Base-by-base conservation (phyloP, 35 echinoderm and acorn worm species). In the Heliocidaris tuberculata region DNA sequence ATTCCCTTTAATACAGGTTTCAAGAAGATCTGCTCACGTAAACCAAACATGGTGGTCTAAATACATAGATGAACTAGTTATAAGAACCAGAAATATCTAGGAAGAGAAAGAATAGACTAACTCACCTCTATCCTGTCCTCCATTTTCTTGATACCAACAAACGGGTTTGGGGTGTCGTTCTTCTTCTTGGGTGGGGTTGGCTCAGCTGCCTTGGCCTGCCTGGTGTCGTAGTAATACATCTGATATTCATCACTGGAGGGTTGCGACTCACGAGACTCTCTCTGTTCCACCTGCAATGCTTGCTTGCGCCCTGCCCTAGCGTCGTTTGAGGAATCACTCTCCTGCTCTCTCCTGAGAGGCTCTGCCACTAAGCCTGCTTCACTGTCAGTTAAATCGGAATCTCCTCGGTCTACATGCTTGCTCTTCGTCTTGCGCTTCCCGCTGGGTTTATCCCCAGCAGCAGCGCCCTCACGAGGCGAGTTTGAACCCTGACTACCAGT, bases 171-270 rank as follows among this genome's bases (percentile, higher is more conserved):
- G 29, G 94, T 49, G 19, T 96, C 93, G 35, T 96, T 97, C 91
- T 96, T 99, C 92, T 96, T 97, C 92, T 99, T 99, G 4, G 94
- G 95, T 47, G 65, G 88, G 21, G 97, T 85, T 6, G 93, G 89
- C 27, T 99, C 98, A 29, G 96, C 90, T 29, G 95, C 27, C 50
- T 99, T 99, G 48, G 97, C 96, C 91, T 93, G 91, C 90, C 97
- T 99, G 90, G 98, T 99, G 86, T 99, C 98, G 48, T 99, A 99
- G 85, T 97, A 99, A 92, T 99, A 99, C 86, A 99, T 94, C 60
- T 99, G 97, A 85, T 97, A 97, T 94, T 99, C 98, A 95, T 99
- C 98, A 60, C 96, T 95, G 1, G 96, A 97, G 31, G 85, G 94
- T n/a, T 92, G 94, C 9, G 95, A 59, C 49, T 97, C 97, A n/a